Evolutionary conservation across 2,113 vertebrate species (phyloP), one percentile per base, ranked within the genome.

Genomic region (Anthoscopus minutus): DNA sequence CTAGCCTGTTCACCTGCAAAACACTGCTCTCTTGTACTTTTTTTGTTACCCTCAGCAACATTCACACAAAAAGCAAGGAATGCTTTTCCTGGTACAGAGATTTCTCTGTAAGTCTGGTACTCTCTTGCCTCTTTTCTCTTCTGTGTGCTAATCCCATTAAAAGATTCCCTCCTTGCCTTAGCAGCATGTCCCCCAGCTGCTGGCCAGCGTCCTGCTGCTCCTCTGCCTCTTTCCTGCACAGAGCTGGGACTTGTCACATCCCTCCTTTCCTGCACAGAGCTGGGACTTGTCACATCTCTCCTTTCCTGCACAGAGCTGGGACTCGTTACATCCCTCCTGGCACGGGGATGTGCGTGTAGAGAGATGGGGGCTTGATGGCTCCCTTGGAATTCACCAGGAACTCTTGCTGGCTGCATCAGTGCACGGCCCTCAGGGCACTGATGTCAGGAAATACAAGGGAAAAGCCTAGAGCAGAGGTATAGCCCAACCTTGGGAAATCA

Each of bases 41-140:
- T 96, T 96, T 74, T 87, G 90, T 96, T 89, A 71, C 76, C 54
- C 88, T 96, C 92, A 94, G 96, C 94, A 92, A 90, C 62, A 89
- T 61, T 20, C 33, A 11, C 31, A 23, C 17, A 69, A 42, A 82
- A 54, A 48, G 31, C 31, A 3, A n/a, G 76, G 76, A 91, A 80
- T 27, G 42, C 38, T 85, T 95, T 53, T 70, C 51, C 45, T 86
- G 50, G 71, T 81, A 77, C 88, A 67, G 15, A 50, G 31, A 67
- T 95, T 95, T 94, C 37, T 94, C 73, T 83, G 28, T 88, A 82
- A 66, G 47, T 88, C 88, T 54, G 28, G 27, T 24, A 9, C 14
- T 67, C 33, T 33, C 50, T 58, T 56, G 40, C 50, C 44, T 96
- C 31, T 83, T 66, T 37, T 42, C 71, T 92, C 57, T 48, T 53